Conservation (phyloP, 2,888 invertebrate species). For the Sthenelais limicola region DNA sequence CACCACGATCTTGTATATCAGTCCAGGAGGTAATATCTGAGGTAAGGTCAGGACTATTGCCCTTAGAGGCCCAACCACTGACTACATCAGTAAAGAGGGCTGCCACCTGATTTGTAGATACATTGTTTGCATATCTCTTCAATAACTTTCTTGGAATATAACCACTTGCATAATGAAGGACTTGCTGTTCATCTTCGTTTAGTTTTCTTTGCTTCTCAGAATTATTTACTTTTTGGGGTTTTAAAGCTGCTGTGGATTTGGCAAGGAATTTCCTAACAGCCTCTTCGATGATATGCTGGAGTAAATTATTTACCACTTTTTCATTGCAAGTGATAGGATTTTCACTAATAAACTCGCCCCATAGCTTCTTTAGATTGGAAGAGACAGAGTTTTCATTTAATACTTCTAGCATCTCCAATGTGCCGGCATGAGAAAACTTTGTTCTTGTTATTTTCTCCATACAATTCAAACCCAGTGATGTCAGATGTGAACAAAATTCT, state of each 20-base stretch:
- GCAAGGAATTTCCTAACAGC: not conserved
- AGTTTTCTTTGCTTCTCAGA: no score
- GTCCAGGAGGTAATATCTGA: not conserved
- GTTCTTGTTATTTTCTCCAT: no score
- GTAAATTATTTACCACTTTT: not conserved
- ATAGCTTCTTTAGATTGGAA: not conserved
- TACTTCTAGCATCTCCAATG: not conserved
- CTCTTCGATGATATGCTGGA: not conserved
- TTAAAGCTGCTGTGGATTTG: not conserved
- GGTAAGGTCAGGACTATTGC: not conserved
- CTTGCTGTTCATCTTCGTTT: not conserved
- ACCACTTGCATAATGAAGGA: conserved; percentile 2
- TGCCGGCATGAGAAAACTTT: not conserved
- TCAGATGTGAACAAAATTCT: no score
- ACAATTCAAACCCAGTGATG: no score
- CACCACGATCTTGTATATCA: conserved; percentile 9
- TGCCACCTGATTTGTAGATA: not conserved
- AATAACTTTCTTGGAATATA: conserved; percentile 12
- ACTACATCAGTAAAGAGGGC: not conserved
- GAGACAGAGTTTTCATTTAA: not conserved
- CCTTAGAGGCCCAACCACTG: not conserved
- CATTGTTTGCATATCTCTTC: not conserved
- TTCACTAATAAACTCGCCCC: not conserved
- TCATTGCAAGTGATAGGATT: not conserved
- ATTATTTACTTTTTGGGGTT: not conserved